Base-by-base conservation (phyloP, 23 tunicate species). In the Oikopleura dioica region DNA sequence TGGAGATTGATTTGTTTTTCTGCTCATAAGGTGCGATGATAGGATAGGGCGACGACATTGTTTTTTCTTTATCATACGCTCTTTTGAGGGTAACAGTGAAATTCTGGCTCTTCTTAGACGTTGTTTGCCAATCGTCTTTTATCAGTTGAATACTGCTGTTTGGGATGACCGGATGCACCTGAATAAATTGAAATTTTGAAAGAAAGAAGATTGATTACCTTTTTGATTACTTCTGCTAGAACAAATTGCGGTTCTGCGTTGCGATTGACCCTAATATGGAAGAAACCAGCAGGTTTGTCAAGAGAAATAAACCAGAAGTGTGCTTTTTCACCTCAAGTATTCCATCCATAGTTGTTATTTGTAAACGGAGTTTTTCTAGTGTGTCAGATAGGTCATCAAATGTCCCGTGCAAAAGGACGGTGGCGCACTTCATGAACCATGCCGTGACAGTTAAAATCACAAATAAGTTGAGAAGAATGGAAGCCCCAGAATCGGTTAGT, bases 341-440 rank as follows among this genome's bases (percentile, higher is more conserved):
- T 31, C 72, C 72, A 63, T 63, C 72, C 72, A 63, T 63, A 2
- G 72, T 63, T 24, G 72, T 63, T 28, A 63, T 12, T 63, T 63
- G 30, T 21, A 31, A 63, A 28, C 72, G 72, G 4, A 63, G 26
- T 12, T 28, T 63, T 2, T 63, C 72, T 2, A 63, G 2, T 63
- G 16, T 5, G 33, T 2, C 29, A 31, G 30, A 12, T 23, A 63
- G 29, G 26, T 63, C 16, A 2, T 63, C 72, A 4, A 31, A 31
- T 28, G 72, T 63, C 29, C 30, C 72, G 4, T 63, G 72, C 72
- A 63, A 63, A 21, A 63, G 33, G 5, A 63, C 33, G 2, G 30
- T 31, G 33, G 72, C 29, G 72, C 72, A 63, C 30, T 63, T 12
- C 16, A 63, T 2, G 2, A 31, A 24, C 29, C 16, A 28, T 4